Conservation (phyloP, 1,140 invertebrate genomes). For the Zelostemma sp. region DNA sequence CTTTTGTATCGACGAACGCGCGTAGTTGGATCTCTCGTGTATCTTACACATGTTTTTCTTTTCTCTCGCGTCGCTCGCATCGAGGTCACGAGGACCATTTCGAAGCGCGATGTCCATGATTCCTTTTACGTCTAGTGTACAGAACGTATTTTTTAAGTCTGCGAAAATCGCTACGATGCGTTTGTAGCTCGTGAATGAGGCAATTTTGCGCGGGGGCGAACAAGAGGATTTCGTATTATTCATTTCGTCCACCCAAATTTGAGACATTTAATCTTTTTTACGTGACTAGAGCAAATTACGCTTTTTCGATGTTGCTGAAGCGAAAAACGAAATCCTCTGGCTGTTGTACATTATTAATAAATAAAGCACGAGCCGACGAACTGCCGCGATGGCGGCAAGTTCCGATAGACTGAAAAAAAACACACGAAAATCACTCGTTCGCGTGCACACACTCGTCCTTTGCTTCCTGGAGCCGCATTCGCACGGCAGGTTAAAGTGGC, state of each 20-base stretch:
- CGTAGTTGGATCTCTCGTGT: slow-evolving; percentile 18
- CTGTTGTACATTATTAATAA: neutral
- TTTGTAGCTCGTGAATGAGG: no score
- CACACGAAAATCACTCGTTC: slow-evolving; percentile 3
- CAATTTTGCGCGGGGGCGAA: no score
- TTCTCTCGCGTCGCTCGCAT: neutral
- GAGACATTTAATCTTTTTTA: no score
- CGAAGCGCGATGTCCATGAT: neutral
- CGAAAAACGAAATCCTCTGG: slow-evolving; percentile 14
- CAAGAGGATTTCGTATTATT: no score
- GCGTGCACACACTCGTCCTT: slow-evolving; percentile 17
- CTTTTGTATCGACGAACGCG: slow-evolving; percentile 38
- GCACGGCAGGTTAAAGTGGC: slow-evolving; percentile 35
- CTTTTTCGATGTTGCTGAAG: no score
- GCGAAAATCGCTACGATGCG: no score
- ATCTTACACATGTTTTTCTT: slow-evolving; percentile 16
- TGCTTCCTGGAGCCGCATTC: slow-evolving; percentile 31
- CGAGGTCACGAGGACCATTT: neutral
- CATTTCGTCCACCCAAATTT: no score
- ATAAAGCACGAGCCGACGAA: neutral
- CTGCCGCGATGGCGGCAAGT: slow-evolving; percentile 32
- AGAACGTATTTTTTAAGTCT: slow-evolving; percentile 41
- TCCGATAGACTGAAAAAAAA: slow-evolving; percentile 52
- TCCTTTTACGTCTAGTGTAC: slow-evolving; percentile 36
- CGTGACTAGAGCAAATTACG: no score